Base-by-base conservation (phyloP, 2,888 invertebrate species). In the Pseudococcus viburni region DNA sequence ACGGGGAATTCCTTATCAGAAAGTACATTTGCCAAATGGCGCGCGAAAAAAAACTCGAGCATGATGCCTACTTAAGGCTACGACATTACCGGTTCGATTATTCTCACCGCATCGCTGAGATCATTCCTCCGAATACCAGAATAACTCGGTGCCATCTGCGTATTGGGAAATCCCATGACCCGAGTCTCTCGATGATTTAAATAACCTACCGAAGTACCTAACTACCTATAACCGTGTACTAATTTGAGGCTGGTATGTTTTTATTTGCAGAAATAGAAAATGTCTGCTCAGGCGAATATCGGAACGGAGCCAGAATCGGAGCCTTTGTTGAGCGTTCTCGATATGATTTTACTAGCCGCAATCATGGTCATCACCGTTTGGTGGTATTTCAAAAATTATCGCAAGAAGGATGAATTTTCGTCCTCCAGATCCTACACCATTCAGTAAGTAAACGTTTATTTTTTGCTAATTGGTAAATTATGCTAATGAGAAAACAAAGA, bases 281-380 rank as follows among this genome's bases (percentile, higher is more conserved):
- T 87, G 87, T 48, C 87, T 15, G 55, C 80, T 46, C 77, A 87
- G 48, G 48, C 39, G 26, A 77, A 39, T 77, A 80, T 80, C 48
- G 87, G 73, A n/a, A 77, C 77, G 33, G 80, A 87, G 19, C 77
- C 55, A 17, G 87, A 55, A 51, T 87, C 87, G 48, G 94, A 95
- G 90, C 94, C 95, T 86, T 93, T 95, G 90, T 94, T 97, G 91
- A 95, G 95, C 90, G 93, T 94, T 85, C 92, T 96, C 90, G 97
- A 97, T 91, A 94, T 96, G 90, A 92, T 95, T 89, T 93, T 97
- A 90, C 92, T 97, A 89, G 93, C 93, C 42, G 92, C 94, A 84
- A 92, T 96, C 90, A 91, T 96, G 88, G 94, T 94, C 59, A 94
- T 94, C 80, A 95, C 94, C 9, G 93, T 94, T 90, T 95, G 95